Base-by-base conservation (phyloP, 2,888 invertebrate species). In the Volucella inflata region DNA sequence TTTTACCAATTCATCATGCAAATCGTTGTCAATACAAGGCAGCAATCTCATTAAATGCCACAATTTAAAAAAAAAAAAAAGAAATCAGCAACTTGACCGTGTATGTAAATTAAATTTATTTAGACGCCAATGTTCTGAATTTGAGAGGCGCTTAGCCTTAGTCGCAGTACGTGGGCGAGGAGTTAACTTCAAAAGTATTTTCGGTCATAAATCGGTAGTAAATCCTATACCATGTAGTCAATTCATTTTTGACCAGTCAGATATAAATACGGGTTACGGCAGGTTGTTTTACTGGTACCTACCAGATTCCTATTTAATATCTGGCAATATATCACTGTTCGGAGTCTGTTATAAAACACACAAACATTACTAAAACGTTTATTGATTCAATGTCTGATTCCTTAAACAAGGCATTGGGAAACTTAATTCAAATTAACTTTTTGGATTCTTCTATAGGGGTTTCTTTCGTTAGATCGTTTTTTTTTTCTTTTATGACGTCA, bases 201-300 rank as follows among this genome's bases (percentile, higher is more conserved):
- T 74, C 50, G 64, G 62, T 65, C 64, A 74, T 83, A 75, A 75
- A 75, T 78, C 70, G 74, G 60, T 64, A 62, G 64, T 79, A 79
- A 83, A 83, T 78, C 60, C 17, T 46, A 65, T 38, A 48, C 53
- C 38, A 36, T 57, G 38, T 36, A 53, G 21, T 50, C 74, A 70
- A 65, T 65, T 75, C 67, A 42, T 40, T 76, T 3, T 59, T 68
- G 75, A 21, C 50, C 64, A 68, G 75, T 84, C 77, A 72, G 82
- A 82, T 68, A 78, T 59, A 42, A 14, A 36, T 14, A 42, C n/a
- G n/a, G 16, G 11, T 30, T 11, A 36, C 55, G 65, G 68, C 78
- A 78, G 74, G 78, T 74, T 78, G 60, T 72, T 80, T 36, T n/a
- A 14, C 16, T 64, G 50, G 60, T 42, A 55, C 71, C 64, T 42